A percentile compares a stretch with the other conserved stretches of the same genome.
Conservation (phyloP, 2,113 vertebrate genomes). For the Apus apus region DNA sequence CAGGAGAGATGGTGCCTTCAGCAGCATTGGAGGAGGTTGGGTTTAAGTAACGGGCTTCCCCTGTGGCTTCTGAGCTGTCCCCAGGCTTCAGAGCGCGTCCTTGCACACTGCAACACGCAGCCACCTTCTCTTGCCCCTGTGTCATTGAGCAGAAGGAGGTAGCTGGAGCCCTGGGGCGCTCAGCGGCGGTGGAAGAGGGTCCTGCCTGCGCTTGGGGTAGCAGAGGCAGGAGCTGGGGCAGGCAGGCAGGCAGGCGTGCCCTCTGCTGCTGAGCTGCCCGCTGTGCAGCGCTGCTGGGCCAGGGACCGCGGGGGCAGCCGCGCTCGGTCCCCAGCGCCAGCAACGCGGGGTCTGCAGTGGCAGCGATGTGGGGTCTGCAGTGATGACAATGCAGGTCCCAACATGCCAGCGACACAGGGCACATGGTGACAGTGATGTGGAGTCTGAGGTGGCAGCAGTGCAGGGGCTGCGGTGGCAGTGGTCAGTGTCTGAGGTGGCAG, state of each 20-base stretch:
- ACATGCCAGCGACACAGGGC: fast-evolving
- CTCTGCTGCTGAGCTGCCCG: too few species aligned
- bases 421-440: fast-evolving
- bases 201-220: background rate
- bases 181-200: background rate
- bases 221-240: background rate
- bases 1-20: background rate
- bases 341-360: background rate
- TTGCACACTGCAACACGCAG: background rate
- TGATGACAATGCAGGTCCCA: background rate
- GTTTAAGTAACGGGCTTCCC: background rate
- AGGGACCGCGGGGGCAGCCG: background rate
- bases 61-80: background rate
- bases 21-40: background rate
- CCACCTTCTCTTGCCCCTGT: background rate
- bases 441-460: background rate
- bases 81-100: background rate
- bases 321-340: background rate
- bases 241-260: background rate
- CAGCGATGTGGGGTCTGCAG: background rate
- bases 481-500: background rate
- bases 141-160: background rate
- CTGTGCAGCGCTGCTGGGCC: background rate
- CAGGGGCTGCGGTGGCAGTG: background rate
- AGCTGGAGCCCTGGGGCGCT: background rate